A percentile compares a stretch with the other conserved stretches of the same genome.
These are phyloP conservation scores for Leucoraja ocellata DNA, from an alignment of 2,797 vertebrate genomes.

Conservation along the genomic window DNA sequence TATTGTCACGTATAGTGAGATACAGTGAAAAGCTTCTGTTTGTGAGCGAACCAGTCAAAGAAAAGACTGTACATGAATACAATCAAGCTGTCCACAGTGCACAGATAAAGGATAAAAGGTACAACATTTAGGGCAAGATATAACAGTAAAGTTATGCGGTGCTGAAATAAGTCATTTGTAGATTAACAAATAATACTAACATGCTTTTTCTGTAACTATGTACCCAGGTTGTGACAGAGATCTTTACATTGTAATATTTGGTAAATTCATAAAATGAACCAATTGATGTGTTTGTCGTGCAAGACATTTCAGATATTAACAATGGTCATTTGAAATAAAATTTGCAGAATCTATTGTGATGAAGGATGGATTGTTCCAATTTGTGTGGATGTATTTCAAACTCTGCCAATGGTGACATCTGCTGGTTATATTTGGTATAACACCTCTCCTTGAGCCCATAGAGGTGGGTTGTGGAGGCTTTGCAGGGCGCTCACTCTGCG, in stretches of 20 bases:
- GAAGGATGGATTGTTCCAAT: too few relatives aligned
- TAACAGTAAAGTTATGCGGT: too few relatives aligned
- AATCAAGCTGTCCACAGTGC: too few relatives aligned
- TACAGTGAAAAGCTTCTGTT: too few relatives aligned
- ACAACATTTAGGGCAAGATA: too few relatives aligned
- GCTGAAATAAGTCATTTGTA: neutral
- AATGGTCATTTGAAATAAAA: neutral
- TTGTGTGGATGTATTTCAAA: neutral
- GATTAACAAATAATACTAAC: neutral
- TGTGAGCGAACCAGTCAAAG: too few relatives aligned
- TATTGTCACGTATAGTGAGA: too few relatives aligned
- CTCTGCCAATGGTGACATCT: conserved; percentile 15
- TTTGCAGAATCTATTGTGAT: neutral
- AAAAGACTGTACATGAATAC: too few relatives aligned
- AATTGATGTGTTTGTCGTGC: neutral
- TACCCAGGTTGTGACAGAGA: neutral
- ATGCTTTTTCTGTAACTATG: neutral
- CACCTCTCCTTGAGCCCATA: too few relatives aligned
- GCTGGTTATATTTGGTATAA: neutral
- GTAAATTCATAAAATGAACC: neutral
- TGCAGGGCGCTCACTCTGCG: too few relatives aligned
- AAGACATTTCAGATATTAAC: neutral
- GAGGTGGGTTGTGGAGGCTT: too few relatives aligned
- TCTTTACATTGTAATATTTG: neutral
- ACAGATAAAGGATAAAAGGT: too few relatives aligned